phyloP scores from a whole-genome alignment of 92 coral and sea anemone species.

The Porites lobata region DNA sequence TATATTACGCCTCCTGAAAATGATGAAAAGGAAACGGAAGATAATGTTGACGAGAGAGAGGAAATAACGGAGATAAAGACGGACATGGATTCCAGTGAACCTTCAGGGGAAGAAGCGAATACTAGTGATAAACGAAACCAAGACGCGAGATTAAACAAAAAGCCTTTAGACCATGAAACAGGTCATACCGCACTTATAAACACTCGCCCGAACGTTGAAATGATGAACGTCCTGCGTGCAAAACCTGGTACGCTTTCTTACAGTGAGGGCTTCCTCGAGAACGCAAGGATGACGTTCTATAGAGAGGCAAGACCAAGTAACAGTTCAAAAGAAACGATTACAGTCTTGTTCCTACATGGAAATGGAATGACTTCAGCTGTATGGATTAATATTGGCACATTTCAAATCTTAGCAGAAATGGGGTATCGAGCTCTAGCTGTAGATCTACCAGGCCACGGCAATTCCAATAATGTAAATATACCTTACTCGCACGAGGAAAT shows the following conservation, averaged over 20 bases:
- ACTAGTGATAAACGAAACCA: neutral
- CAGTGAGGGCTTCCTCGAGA: constrained; percentile 58
- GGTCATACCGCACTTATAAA: neutral
- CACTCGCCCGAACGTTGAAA: constrained; percentile 4
- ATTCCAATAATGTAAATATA: constrained; percentile 68
- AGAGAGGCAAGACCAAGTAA: constrained; percentile 76
- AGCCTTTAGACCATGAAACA: neutral
- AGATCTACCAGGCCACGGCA: constrained; percentile 90
- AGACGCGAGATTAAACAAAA: neutral
- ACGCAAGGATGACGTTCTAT: constrained; percentile 67
- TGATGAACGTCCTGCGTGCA: constrained; percentile 10
- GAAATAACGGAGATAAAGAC: neutral
- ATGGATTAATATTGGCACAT: constrained; percentile 92
- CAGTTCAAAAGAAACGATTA: neutral
- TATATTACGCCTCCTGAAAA: neutral
- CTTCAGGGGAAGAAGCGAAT: neutral
- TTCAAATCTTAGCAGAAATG: constrained; percentile 65
- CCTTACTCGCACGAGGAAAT: constrained; percentile 72
- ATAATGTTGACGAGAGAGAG: neutral
- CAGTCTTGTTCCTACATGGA: constrained; percentile 84
- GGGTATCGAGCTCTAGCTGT: constrained; percentile 88
- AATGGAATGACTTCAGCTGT: constrained; percentile 62
- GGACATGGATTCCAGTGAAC: neutral
- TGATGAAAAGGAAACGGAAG: neutral
- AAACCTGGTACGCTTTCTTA: constrained; percentile 34